These are phyloP conservation scores for Bradypodion pumilum DNA, from an alignment of 2,797 vertebrate species.

Conservation along the genomic window DNA sequence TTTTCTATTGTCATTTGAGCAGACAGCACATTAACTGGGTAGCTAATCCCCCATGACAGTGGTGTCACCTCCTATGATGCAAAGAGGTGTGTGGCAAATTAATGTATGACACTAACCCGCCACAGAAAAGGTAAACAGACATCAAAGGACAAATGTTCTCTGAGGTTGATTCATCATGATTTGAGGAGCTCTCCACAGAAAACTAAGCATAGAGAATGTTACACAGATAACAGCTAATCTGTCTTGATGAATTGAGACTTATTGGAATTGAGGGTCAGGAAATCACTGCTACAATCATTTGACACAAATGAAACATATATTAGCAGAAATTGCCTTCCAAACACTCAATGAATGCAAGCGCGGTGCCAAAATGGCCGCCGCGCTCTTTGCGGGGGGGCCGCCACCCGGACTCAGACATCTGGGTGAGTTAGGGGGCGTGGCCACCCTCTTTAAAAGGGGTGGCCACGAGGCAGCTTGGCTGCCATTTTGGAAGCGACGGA, in stretches of 20 bases:
- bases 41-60: conserved; percentile 42
- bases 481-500: too few species aligned
- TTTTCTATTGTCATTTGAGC: conserved; percentile 13
- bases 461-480: too few species aligned
- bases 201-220: conserved; percentile 24
- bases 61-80: not conserved
- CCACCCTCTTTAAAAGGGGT: too few species aligned
- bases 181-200: conserved; percentile 24
- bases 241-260: not conserved
- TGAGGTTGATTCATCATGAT: conserved; percentile 12
- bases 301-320: not conserved
- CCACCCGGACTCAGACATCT: too few species aligned
- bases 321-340: conserved; percentile 35
- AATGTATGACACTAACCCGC: not conserved
- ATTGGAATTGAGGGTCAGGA: conserved; percentile 29
- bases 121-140: not conserved
- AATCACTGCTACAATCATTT: conserved; percentile 23
- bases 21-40: conserved; percentile 39
- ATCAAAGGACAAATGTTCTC: conserved; percentile 41
- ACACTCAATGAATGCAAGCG: conserved; percentile 37
- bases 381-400: too few species aligned
- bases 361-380: too few species aligned
- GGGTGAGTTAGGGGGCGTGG: too few species aligned
- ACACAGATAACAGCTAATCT: conserved; percentile 43
- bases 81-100: conserved; percentile 32